Base-by-base conservation (phyloP, 2,888 invertebrate species). In the Isotomurus palustris region DNA sequence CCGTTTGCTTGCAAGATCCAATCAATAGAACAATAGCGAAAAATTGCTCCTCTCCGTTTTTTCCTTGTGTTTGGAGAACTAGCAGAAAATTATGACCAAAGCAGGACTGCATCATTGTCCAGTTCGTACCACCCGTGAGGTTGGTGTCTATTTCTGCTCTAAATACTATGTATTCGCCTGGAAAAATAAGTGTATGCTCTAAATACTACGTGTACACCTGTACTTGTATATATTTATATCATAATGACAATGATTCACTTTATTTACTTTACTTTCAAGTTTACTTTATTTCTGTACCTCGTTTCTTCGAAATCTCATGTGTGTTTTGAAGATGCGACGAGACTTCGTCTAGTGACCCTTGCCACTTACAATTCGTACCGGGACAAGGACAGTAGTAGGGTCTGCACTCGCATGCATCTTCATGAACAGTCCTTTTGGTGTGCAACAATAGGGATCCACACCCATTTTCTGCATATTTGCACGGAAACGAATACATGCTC, bases 61-160 rank as follows among this genome's bases (percentile, higher is more conserved):
- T 97, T 73, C 95, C 95, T 78, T 95, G 94, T 75, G 97, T 97
- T 76, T 99, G 99, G 50, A 99, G 82, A 32, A 99, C 97, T 68
- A 99, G 82, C 97, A 99, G 99, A 74, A 99, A 99, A 77, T 97
- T 93, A 75, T 95, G 95, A 56, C 93, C 94, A 76, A 97, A 99
- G 77, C 99, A 99, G 27, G 94, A 94, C 78, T 99, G 99, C 97
- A 99, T 99, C 99, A 99, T 99, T 3, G 93, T 93, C 96, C 96
- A 97, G 77, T 97, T 96, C 10, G 97, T 96, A 29, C 96, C 97
- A 58, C 99, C 99, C 6, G 97, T 97, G 68, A 99, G 83, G 79
- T 97, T 99, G 62, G 99, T 99, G 77, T 99, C 99, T n/a, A n/a
- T n/a, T 36, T 99, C 99, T 1, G 99, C 99, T 71, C 99, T 80